Percentiles rank a stretch among this genome's conserved stretches.
phyloP scores from a whole-genome alignment of 2,113 vertebrate species.

The Dascyllus trimaculatus region DNA sequence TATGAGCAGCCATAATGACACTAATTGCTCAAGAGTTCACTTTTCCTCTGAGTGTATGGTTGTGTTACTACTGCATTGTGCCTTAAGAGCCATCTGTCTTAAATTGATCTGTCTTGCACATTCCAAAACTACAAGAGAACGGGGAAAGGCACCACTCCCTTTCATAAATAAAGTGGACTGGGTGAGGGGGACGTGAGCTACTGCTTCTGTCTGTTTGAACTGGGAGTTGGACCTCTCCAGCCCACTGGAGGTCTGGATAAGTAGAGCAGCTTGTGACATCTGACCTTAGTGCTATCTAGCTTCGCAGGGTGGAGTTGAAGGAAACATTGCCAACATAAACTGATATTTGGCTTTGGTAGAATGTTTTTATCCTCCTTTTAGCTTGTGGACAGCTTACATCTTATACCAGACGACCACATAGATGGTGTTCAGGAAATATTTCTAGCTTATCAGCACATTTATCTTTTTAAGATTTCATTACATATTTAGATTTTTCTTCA shows the following conservation, averaged over 20 bases:
- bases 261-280: slow-evolving; percentile 55
- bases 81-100: slow-evolving; percentile 72
- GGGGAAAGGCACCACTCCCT: slow-evolving; percentile 53
- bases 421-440: background rate
- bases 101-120: slow-evolving; percentile 63
- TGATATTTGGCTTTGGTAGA: slow-evolving; percentile 27
- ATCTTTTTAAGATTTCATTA: no score
- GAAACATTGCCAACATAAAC: slow-evolving; percentile 15
- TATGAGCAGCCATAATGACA: slow-evolving; percentile 73
- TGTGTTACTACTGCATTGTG: slow-evolving; percentile 49
- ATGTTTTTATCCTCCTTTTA: background rate
- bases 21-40: slow-evolving; percentile 74
- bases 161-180: slow-evolving; percentile 70
- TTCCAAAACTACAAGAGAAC: slow-evolving; percentile 69
- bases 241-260: slow-evolving; percentile 42
- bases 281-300: slow-evolving; percentile 50
- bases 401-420: background rate
- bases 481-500: no score
- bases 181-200: slow-evolving; percentile 49
- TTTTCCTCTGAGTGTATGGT: slow-evolving; percentile 70
- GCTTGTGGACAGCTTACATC: background rate
- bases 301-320: slow-evolving; percentile 23
- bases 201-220: slow-evolving; percentile 63
- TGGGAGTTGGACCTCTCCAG: slow-evolving; percentile 19
- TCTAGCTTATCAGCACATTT: no score